A percentile compares a stretch with the other conserved stretches of the same genome.
Evolutionary conservation across 2,113 vertebrate genomes (phyloP).

Genomic region (Lophotis ruficrista): DNA sequence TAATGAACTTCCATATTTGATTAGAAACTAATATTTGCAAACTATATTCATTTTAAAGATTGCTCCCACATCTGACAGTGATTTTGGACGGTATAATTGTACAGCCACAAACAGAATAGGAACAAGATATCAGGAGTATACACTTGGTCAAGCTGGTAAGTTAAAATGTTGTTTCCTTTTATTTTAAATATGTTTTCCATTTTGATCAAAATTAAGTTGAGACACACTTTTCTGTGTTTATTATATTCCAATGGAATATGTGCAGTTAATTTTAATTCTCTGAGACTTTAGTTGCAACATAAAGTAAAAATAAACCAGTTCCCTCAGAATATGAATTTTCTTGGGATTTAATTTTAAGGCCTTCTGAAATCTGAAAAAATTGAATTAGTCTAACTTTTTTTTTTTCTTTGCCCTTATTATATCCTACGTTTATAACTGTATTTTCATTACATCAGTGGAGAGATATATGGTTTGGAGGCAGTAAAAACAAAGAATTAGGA

Average conservation of each 20-base stretch:
- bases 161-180: neutral
- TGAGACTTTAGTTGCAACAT: neutral
- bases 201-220: neutral
- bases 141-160: conserved; percentile 94
- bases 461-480: neutral
- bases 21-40: neutral
- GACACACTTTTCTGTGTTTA: neutral
- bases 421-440: neutral
- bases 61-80: conserved; percentile 92
- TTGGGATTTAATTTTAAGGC: neutral
- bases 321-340: neutral
- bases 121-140: conserved; percentile 92
- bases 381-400: neutral
- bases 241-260: neutral
- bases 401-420: neutral
- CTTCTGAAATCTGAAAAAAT: neutral
- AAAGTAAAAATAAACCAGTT: neutral
- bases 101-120: conserved; percentile 95
- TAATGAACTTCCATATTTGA: neutral
- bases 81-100: conserved; percentile 96
- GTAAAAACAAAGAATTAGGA: neutral
- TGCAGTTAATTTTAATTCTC: neutral
- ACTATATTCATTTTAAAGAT: conserved; percentile 79
- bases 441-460: neutral
- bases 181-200: neutral